Evolutionary conservation across 2,113 vertebrate genomes (phyloP).

Genomic region (Oreochromis aureus): DNA sequence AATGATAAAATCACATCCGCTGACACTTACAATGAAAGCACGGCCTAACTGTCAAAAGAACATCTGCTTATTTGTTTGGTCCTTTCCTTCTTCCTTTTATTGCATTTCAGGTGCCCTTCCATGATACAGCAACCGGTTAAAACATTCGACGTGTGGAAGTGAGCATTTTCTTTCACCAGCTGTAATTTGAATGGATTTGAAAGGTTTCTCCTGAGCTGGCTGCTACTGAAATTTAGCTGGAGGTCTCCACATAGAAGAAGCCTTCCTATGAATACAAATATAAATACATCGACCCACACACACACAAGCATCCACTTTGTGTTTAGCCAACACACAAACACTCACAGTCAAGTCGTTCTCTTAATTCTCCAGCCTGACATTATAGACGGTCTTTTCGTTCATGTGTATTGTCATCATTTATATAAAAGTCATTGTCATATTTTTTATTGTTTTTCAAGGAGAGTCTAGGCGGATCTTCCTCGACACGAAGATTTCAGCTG

Average conservation of each 20-base stretch:
- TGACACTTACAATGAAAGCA: slow-evolving; percentile 62
- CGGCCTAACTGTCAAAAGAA: slow-evolving; percentile 63
- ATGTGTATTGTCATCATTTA: not conserved
- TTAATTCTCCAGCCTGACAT: not conserved
- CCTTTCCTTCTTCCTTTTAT: slow-evolving; percentile 29
- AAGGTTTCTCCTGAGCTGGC: slow-evolving; percentile 19
- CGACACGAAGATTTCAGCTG: not conserved
- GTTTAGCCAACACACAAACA: not conserved
- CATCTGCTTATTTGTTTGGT: slow-evolving; percentile 64
- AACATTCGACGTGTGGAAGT: slow-evolving; percentile 11
- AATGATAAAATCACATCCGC: slow-evolving; percentile 68
- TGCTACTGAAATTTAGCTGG: slow-evolving; percentile 46
- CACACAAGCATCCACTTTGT: not conserved
- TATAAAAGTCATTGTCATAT: not conserved
- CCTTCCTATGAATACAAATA: slow-evolving; percentile 18
- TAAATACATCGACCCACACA: not conserved
- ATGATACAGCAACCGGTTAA: slow-evolving; percentile 38
- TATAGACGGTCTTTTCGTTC: not conserved
- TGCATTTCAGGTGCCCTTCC: slow-evolving; percentile 50
- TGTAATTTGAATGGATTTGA: slow-evolving; percentile 50
- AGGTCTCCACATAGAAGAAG: slow-evolving; percentile 7
- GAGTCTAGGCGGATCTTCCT: not conserved
- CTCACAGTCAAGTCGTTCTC: not conserved
- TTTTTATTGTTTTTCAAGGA: slow-evolving; percentile 2
- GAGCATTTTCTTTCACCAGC: slow-evolving; percentile 37